Evolutionary conservation across 2,888 invertebrate species (phyloP), one percentile per base, ranked within the genome.

Genomic region (Pammene aurita): DNA sequence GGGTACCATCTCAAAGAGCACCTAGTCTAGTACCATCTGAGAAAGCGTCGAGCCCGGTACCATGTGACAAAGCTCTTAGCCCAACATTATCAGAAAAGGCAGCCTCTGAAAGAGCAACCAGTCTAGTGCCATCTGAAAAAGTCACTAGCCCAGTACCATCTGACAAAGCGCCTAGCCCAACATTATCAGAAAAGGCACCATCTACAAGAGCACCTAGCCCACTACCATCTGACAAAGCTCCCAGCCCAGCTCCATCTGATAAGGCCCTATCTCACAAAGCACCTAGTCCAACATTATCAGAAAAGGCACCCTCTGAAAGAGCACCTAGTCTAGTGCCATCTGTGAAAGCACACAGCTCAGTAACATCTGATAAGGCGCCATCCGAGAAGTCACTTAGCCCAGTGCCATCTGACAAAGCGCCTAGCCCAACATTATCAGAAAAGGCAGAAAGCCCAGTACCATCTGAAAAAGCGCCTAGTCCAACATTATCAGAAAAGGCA

Each of bases 311-410:
- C n/a, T 54, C 34, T 1, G 54, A 34, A 13, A 34, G 1, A 13
- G 16, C 66, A 9, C 34, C 7, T 9, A 62, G 57, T 41, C 50
- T 57, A 7, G 14, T 26, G 13, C 26, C 56, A 4, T 9, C 38
- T 5, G 64, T 64, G 7, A 64, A 62, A 1, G 54, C 2, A 0
- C n/a, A 71, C 6, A 50, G 57, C 58, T 50, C 48, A 7, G 13
- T 13, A 16, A 14, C 13, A 7, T 67, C 67, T n/a, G 62, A 66
- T 0, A 73, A 75, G 18, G 66, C 2, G 2, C 50, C 41, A 10
- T 58, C 57, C 6, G 73, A 76, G 0, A 77, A 76, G 38, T 57
- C 38, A 7, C 18, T 18, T 13, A 42, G 42, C 13, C 42, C 42
- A 18, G 44, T 7, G 34, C 44, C 38, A 5, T 61, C 60, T 0